phyloP scores from a whole-genome alignment of 2,113 vertebrate species.

The Daboia siamensis region DNA sequence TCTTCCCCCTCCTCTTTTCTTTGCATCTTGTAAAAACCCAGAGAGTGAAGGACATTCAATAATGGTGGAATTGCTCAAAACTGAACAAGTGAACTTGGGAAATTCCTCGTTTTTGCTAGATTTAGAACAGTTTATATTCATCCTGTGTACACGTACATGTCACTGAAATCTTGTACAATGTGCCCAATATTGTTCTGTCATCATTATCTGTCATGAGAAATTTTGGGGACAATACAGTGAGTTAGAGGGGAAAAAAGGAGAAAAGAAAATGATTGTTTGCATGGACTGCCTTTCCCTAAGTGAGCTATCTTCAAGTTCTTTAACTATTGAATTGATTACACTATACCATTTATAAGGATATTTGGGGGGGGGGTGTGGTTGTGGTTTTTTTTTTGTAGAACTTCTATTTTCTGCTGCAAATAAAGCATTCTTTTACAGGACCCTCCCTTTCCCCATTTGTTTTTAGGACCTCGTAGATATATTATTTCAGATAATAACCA shows the following conservation, averaged over 20 bases:
- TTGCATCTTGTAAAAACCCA: not conserved
- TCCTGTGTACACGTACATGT: not conserved
- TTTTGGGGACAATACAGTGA: not conserved
- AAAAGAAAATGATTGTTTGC: not conserved
- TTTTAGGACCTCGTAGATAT: not conserved
- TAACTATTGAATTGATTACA: not conserved
- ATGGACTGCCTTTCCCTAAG: not conserved
- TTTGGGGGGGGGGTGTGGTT: too few relatives aligned
- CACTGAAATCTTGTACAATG: not conserved
- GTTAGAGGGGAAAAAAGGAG: not conserved
- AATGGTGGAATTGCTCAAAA: not conserved
- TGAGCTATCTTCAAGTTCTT: not conserved
- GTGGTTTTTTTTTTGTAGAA: not conserved
- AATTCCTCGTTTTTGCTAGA: not conserved
- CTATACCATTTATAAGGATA: not conserved
- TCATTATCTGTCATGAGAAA: too few relatives aligned
- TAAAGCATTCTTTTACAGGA: not conserved
- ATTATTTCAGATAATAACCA: constrained; percentile 23
- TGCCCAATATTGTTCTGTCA: not conserved
- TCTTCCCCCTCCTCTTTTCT: not conserved
- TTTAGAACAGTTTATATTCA: not conserved
- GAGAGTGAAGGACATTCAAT: not conserved
- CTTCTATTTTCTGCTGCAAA: not conserved
- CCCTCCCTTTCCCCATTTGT: not conserved
- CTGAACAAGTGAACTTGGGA: not conserved